Base-by-base conservation (phyloP, 2,888 invertebrate species). In the Stegana nigrithorax region DNA sequence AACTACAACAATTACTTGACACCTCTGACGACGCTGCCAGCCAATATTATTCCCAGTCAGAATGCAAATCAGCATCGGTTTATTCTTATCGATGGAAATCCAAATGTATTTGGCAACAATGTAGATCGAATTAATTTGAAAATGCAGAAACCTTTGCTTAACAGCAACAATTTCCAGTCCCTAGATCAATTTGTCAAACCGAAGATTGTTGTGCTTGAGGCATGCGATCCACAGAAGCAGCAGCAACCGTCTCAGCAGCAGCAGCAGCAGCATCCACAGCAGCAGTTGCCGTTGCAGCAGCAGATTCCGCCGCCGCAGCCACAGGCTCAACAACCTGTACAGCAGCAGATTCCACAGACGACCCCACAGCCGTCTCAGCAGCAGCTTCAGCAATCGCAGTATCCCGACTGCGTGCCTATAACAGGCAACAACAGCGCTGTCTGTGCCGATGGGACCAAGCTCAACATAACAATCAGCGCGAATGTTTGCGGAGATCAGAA, bases 401-500 rank as follows among this genome's bases (percentile, higher is more conserved):
- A 70, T 65, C 72, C 81, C 4, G 55, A 67, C 3, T 80, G 81
- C 45, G 67, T 80, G 8, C 57, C 72, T 2, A 68, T 77, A 6
- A 10, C 39, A 17, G 26, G 42, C 36, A 51, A 50, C 36, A n/a
- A 3, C n/a, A 10, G 29, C n/a, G n/a, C 57, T 4, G 59, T 44
- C 7, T 17, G 12, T 3, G 66, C 70, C 2, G 72, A 75, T 25
- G 29, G 69, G 5, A 58, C 83, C 4, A 81, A 80, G 23, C 62
- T 85, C 5, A 84, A 82, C 53, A 78, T 84, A 5, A 73, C 78
- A 4, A 73, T 84, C 17, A 81, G 80, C 63, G 85, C 83, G 2
- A 77, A 75, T n/a, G 72, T 84, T 0, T 71, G 75, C 17, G 74
- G 75, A 1, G 76, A 82, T 59, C 68, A 80, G 0, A 73, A 70